phyloP scores from a whole-genome alignment of 2,888 invertebrate genomes.

The Eucriotettix oculatus region DNA sequence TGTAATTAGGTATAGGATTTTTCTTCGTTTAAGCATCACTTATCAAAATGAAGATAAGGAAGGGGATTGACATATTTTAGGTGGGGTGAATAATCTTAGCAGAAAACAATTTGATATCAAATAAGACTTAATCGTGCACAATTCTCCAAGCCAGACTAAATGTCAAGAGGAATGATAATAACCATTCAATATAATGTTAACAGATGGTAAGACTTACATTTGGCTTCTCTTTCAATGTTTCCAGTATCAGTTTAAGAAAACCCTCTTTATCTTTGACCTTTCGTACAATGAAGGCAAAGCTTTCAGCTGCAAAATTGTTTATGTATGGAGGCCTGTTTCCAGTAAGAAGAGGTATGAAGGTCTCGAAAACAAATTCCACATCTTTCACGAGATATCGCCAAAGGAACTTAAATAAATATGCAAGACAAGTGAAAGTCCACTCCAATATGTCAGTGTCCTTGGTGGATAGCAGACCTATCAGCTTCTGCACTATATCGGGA shows the following conservation, averaged over 20 bases:
- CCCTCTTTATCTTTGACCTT: constrained; percentile 66
- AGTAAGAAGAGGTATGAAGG: constrained; percentile 58
- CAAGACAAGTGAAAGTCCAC: constrained; percentile 69
- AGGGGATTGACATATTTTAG: too few relatives aligned
- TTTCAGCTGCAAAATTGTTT: constrained; percentile 86
- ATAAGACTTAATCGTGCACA: too few relatives aligned
- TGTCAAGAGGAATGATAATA: neutral
- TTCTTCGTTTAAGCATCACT: too few relatives aligned
- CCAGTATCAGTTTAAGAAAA: constrained; percentile 52
- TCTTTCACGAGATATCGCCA: constrained; percentile 71
- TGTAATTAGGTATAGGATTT: too few relatives aligned
- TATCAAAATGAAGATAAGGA: too few relatives aligned
- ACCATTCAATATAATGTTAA: neutral
- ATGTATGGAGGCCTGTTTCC: constrained; percentile 67
- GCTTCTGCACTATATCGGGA: constrained; percentile 49
- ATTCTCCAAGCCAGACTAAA: neutral
- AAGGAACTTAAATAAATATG: constrained; percentile 78
- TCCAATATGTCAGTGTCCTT: constrained; percentile 75
- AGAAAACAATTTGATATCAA: too few relatives aligned
- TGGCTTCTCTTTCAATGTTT: constrained; percentile 43
- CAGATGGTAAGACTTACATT: constrained; percentile 38
- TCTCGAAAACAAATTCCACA: constrained; percentile 51
- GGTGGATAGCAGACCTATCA: constrained; percentile 52
- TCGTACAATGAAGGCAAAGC: constrained; percentile 86
- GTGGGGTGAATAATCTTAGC: too few relatives aligned